These are phyloP conservation scores for Carduelis carduelis DNA, from an alignment of 2,797 vertebrate genomes.

Conservation along the genomic window DNA sequence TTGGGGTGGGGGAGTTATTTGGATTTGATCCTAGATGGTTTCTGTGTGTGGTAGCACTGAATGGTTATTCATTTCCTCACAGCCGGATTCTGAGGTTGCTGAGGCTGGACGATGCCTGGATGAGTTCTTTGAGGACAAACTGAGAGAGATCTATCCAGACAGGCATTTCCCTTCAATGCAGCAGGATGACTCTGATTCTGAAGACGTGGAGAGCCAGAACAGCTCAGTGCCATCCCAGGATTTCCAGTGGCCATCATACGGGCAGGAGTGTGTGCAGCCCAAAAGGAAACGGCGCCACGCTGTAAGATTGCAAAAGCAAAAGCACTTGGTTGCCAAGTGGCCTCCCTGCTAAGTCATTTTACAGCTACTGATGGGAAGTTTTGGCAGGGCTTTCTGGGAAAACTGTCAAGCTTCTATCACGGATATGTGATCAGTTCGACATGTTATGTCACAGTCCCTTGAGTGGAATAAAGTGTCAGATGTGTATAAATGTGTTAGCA, in stretches of 20 bases:
- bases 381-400: background rate
- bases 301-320: constrained; percentile 72
- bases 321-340: constrained; percentile 48
- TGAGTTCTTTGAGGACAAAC: constrained; percentile 85
- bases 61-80: background rate
- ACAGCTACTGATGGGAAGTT: background rate
- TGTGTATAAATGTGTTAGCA: background rate
- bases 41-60: background rate
- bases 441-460: background rate
- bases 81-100: constrained; percentile 98
- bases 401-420: background rate
- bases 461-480: background rate
- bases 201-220: constrained; percentile 84
- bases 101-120: constrained; percentile 92
- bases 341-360: constrained; percentile 42
- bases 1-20: background rate
- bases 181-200: constrained; percentile 88
- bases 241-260: constrained; percentile 86
- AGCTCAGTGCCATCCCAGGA: constrained; percentile 71
- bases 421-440: background rate
- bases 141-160: constrained; percentile 87
- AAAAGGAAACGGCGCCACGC: constrained; percentile 92
- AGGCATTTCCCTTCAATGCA: constrained; percentile 77
- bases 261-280: constrained; percentile 87
- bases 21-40: background rate